These are phyloP conservation scores for Lepidurus apus DNA, from an alignment of 1,140 invertebrate species.

Conservation along the genomic window DNA sequence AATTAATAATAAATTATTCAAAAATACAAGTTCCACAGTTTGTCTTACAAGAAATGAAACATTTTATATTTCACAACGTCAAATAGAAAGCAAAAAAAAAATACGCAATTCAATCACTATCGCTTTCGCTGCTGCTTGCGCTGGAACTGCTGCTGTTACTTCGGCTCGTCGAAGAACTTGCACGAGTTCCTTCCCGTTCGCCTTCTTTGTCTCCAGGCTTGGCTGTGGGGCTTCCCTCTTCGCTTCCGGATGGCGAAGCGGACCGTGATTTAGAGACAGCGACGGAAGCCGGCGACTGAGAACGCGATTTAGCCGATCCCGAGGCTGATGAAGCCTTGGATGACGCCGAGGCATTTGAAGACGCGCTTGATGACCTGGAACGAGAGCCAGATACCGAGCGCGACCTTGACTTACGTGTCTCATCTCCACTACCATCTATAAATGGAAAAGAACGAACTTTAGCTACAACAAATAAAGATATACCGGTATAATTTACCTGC, in stretches of 20 bases:
- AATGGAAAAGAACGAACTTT: not conserved
- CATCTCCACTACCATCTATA: constrained; percentile 28
- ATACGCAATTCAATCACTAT: constrained; percentile 29
- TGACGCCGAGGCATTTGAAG: constrained; percentile 22
- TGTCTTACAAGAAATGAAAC: not conserved
- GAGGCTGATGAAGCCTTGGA: not conserved
- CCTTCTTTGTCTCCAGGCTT: constrained; percentile 22
- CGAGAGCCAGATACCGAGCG: constrained; percentile 38
- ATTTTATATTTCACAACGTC: not conserved
- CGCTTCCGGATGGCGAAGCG: constrained; percentile 2
- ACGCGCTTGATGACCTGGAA: constrained; percentile 32
- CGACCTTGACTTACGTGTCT: constrained; percentile 30
- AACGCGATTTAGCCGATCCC: not conserved
- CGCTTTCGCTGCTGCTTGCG: constrained; percentile 34
- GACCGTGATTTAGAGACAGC: constrained; percentile 28
- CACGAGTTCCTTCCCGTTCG: constrained; percentile 27
- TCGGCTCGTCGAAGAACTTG: constrained; percentile 30
- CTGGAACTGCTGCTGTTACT: constrained; percentile 34
- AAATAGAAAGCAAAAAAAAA: not conserved
- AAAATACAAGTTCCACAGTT: not conserved
- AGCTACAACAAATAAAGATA: not conserved
- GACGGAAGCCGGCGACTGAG: not conserved
- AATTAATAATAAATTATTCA: no score
- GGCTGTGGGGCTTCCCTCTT: not conserved
- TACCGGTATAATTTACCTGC: not conserved